phyloP scores from a whole-genome alignment of 2,113 vertebrate species.

The Drymodes brunneopygia region DNA sequence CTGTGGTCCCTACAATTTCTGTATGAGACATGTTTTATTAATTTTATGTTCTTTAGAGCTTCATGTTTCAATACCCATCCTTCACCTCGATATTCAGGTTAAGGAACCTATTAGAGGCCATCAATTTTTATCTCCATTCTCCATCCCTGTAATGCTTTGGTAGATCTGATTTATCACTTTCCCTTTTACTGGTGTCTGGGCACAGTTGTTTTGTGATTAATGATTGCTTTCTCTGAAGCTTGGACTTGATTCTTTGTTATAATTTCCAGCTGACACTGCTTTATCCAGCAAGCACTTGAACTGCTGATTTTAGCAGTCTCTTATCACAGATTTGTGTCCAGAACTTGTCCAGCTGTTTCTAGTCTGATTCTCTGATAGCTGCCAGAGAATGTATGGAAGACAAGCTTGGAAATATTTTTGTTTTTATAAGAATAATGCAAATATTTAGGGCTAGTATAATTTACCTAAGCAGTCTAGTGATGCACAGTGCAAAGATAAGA shows the following conservation, averaged over 20 bases:
- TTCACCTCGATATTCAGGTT: background rate
- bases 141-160: background rate
- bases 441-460: background rate
- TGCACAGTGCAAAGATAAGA: background rate
- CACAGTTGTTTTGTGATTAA: slow-evolving; percentile 9
- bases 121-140: background rate
- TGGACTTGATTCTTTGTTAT: background rate
- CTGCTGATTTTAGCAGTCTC: background rate
- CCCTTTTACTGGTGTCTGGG: background rate
- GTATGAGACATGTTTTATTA: background rate
- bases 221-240: background rate
- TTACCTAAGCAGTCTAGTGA: background rate
- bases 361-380: background rate
- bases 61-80: background rate
- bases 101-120: background rate
- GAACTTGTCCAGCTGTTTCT: background rate
- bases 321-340: background rate
- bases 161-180: background rate
- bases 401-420: background rate
- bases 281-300: background rate
- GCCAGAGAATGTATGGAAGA: background rate
- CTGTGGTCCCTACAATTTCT: background rate
- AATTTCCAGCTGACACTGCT: background rate
- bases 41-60: background rate
- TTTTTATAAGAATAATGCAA: background rate